A percentile compares a stretch with the other conserved stretches of the same genome.
phyloP scores from a whole-genome alignment of 2,888 invertebrate genomes.

The Yponomeuta plumbellus region DNA sequence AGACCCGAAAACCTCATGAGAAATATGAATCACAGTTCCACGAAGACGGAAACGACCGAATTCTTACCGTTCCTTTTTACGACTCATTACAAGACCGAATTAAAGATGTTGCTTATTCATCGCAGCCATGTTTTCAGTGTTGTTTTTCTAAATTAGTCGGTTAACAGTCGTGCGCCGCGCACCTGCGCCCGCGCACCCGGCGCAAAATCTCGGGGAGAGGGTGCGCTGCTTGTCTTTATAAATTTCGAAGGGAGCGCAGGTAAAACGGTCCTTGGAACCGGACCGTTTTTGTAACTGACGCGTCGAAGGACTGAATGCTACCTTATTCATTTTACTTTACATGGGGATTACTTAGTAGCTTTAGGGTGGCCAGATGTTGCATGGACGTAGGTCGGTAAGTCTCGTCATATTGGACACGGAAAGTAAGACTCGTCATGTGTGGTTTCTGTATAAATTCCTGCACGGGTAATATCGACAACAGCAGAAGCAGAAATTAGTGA shows the following conservation, averaged over 20 bases:
- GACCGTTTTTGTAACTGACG: slow-evolving; percentile 13
- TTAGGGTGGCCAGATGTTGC: neutral
- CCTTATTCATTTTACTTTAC: neutral
- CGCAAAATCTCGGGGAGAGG: slow-evolving; percentile 61
- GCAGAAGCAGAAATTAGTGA: no score
- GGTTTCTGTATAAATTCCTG: no score
- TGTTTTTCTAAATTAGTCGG: slow-evolving; percentile 54
- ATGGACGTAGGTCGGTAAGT: no score
- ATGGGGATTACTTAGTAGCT: neutral
- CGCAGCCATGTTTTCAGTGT: slow-evolving; percentile 35
- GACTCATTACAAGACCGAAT: slow-evolving; percentile 47
- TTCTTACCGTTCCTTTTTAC: slow-evolving; percentile 60
- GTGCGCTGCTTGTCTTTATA: slow-evolving; percentile 40
- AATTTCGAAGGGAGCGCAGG: slow-evolving; percentile 43
- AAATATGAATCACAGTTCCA: slow-evolving; percentile 63
- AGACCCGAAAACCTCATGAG: neutral
- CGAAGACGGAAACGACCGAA: slow-evolving; percentile 72
- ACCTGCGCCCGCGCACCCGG: slow-evolving; percentile 68
- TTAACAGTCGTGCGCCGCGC: slow-evolving; percentile 58
- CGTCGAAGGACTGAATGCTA: neutral
- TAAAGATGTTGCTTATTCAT: slow-evolving; percentile 21
- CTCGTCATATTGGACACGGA: no score
- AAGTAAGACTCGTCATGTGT: no score
- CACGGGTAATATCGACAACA: no score
- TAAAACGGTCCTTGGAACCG: slow-evolving; percentile 45